phyloP scores from a whole-genome alignment of 2,797 vertebrate species.

The Psittacula echo region DNA sequence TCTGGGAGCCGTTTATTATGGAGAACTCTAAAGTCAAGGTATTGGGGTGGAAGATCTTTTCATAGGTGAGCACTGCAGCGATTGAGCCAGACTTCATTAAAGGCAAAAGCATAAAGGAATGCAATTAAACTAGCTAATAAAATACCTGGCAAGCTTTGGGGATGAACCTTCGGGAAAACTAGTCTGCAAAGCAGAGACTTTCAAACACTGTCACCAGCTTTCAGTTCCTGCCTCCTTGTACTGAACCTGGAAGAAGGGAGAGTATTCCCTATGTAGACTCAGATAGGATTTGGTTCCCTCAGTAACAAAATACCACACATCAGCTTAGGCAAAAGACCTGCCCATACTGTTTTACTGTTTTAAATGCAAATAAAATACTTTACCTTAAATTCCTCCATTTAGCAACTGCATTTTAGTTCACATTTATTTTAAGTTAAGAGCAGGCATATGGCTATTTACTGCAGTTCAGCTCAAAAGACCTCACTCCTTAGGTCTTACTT shows the following conservation, averaged over 20 bases:
- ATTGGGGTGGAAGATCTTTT: neutral
- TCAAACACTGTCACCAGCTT: neutral
- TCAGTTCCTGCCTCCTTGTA: neutral
- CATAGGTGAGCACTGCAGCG: neutral
- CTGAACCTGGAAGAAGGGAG: neutral
- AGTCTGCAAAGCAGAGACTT: neutral
- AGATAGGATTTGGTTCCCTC: neutral
- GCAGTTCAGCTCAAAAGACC: neutral
- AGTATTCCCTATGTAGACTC: neutral
- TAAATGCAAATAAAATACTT: neutral
- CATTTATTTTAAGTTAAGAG: neutral
- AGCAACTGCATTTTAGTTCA: neutral
- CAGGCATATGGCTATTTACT: neutral
- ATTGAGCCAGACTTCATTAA: neutral
- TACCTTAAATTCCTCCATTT: neutral
- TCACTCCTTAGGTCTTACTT: neutral
- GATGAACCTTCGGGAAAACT: neutral
- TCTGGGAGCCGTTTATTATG: neutral
- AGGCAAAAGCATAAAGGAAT: neutral
- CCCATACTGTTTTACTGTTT: neutral
- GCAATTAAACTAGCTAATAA: neutral
- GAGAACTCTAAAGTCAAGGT: neutral
- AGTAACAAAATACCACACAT: fast-evolving
- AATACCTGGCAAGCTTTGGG: neutral
- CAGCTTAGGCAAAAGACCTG: neutral